These are phyloP conservation scores for Cettia cetti DNA, from an alignment of 2,113 vertebrate genomes.

Conservation along the genomic window DNA sequence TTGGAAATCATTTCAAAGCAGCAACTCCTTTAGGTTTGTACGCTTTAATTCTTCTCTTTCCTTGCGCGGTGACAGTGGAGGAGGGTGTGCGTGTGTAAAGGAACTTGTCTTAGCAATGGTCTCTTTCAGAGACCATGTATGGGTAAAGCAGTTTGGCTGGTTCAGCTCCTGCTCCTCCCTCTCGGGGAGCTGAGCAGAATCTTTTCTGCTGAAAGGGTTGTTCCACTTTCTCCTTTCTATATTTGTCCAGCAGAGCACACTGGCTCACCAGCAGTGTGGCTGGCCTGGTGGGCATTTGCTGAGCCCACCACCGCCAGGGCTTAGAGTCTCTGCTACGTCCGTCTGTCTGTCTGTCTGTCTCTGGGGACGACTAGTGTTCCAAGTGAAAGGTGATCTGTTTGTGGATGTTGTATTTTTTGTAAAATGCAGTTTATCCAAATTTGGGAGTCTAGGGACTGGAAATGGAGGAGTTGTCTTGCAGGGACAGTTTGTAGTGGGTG, in stretches of 20 bases:
- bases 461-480: not conserved
- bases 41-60: not conserved
- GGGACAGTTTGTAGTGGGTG: not conserved
- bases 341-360: slow-evolving; percentile 43
- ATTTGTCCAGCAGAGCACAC: slow-evolving; percentile 68
- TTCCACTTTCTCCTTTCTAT: slow-evolving; percentile 69
- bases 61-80: not conserved
- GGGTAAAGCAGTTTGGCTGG: slow-evolving; percentile 68
- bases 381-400: slow-evolving; percentile 56
- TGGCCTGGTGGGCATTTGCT: not conserved
- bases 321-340: slow-evolving; percentile 17
- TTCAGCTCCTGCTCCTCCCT: slow-evolving; percentile 71
- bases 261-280: not conserved
- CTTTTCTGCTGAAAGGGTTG: slow-evolving; percentile 57
- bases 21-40: not conserved
- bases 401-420: not conserved
- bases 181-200: slow-evolving; percentile 15
- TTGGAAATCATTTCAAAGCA: not conserved
- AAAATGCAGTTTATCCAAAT: not conserved
- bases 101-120: slow-evolving; percentile 26
- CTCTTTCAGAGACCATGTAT: slow-evolving; percentile 71
- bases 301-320: slow-evolving; percentile 10
- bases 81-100: not conserved
- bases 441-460: not conserved
- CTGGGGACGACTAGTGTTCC: slow-evolving; percentile 37